phyloP scores from a whole-genome alignment of 2,888 invertebrate species.

The Cantharis rufa region DNA sequence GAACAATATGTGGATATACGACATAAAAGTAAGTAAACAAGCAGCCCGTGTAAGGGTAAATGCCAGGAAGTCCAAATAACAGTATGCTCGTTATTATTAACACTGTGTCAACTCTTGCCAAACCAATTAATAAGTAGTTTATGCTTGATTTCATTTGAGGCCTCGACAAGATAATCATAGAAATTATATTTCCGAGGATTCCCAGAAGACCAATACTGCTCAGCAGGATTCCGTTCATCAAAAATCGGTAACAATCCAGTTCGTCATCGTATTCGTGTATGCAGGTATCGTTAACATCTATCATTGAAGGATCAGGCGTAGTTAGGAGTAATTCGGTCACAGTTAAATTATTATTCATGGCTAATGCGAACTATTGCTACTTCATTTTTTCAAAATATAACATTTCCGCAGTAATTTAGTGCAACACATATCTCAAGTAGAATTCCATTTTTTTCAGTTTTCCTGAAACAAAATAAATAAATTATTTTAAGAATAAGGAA shows the following conservation, averaged over 20 bases:
- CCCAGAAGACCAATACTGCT: constrained; percentile 83
- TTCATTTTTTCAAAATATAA: neutral
- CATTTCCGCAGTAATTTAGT: neutral
- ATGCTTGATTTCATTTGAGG: constrained; percentile 96
- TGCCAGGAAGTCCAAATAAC: constrained; percentile 85
- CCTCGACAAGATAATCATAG: constrained; percentile 87
- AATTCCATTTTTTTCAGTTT: neutral
- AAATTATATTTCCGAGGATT: constrained; percentile 86
- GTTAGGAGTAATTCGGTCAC: constrained; percentile 1
- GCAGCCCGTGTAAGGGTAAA: constrained; percentile 80
- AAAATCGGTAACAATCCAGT: constrained; percentile 70
- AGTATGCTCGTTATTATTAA: constrained; percentile 84
- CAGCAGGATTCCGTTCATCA: constrained; percentile 80
- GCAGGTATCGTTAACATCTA: constrained; percentile 21
- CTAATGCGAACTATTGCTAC: neutral
- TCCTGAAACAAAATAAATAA: neutral
- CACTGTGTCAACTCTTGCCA: constrained; percentile 92
- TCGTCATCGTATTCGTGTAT: constrained; percentile 6
- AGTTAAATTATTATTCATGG: constrained; percentile 26
- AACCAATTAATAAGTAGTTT: constrained; percentile 89
- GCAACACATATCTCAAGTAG: neutral
- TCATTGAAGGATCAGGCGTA: constrained; percentile 18
- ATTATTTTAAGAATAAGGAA: too few species aligned
- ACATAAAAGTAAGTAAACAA: constrained; percentile 78
- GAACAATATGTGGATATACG: constrained; percentile 80